phyloP scores from a whole-genome alignment of 53 echinoderm and acorn worm genomes.

The Mesocentrotus franciscanus region DNA sequence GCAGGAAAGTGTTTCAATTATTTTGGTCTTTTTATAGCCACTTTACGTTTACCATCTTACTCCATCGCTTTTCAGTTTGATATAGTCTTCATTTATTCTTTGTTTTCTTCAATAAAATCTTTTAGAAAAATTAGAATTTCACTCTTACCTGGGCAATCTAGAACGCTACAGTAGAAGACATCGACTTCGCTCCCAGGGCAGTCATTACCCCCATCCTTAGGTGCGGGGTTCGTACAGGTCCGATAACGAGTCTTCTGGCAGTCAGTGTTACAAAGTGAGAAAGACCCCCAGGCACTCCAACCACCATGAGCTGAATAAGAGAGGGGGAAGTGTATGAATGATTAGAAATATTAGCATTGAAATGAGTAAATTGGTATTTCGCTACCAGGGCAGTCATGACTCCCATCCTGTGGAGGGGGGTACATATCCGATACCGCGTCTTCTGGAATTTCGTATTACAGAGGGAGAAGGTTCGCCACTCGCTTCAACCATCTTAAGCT shows the following conservation, averaged over 20 bases:
- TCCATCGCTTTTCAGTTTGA: no score
- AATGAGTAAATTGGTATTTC: neutral
- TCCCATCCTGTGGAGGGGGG: constrained; percentile 71
- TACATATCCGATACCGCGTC: no score
- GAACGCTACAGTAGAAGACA: constrained; percentile 69
- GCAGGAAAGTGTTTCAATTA: no score
- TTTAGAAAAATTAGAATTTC: no score
- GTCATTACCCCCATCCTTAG: constrained; percentile 72
- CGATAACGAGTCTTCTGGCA: constrained; percentile 79
- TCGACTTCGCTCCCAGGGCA: constrained; percentile 67
- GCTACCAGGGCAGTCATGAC: constrained; percentile 70
- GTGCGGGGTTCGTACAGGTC: constrained; percentile 77
- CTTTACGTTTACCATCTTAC: no score
- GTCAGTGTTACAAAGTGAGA: constrained; percentile 76
- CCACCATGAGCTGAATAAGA: constrained; percentile 75
- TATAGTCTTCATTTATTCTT: no score
- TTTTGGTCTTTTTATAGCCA: no score
- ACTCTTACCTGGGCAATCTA: constrained; percentile 78
- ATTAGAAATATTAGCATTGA: neutral
- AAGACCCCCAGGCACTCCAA: constrained; percentile 71
- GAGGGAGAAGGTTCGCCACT: constrained; percentile 66
- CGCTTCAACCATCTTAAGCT: constrained; percentile 74
- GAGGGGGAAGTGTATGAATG: neutral
- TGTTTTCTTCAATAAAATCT: no score
- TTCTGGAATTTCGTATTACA: constrained; percentile 78